Percentiles rank a stretch among this genome's conserved stretches.
These are phyloP conservation scores for Electrona antarctica DNA, from an alignment of 2,113 vertebrate species.

Conservation along the genomic window DNA sequence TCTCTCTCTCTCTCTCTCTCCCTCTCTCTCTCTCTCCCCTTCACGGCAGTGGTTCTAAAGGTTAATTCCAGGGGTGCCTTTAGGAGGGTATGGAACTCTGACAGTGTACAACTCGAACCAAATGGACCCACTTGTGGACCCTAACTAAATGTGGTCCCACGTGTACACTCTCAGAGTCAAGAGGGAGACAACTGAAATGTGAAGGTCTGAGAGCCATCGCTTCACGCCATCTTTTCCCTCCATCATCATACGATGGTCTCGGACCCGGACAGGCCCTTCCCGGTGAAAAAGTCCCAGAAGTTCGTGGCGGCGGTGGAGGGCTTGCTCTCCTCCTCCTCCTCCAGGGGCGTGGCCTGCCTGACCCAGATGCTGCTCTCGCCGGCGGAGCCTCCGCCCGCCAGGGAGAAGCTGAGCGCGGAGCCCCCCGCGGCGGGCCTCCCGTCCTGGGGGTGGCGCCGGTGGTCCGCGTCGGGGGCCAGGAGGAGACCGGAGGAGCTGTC, in stretches of 20 bases:
- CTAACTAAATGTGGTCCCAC: background rate
- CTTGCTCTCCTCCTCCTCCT: conserved; percentile 28
- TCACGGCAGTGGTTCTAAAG: too few species aligned
- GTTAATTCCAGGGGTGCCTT: too few species aligned
- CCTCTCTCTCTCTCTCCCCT: too few species aligned
- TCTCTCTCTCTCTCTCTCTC: too few species aligned
- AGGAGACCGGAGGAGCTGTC: conserved; percentile 31
- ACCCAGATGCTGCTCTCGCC: conserved; percentile 59
- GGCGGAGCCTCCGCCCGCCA: conserved; percentile 51
- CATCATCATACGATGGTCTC: conserved; percentile 80
- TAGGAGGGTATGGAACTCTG: too few species aligned
- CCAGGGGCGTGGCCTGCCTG: conserved; percentile 20
- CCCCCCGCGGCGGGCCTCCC: conserved; percentile 36
- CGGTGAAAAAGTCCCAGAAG: conserved; percentile 84
- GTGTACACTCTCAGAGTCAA: background rate
- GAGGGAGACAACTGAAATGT: too few species aligned
- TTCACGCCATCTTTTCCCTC: background rate
- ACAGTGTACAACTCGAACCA: background rate
- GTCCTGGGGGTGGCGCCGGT: conserved; percentile 14
- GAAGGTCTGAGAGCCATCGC: too few species aligned
- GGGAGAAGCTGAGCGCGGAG: conserved; percentile 32
- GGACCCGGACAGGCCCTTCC: conserved; percentile 72
- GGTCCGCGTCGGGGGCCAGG: background rate
- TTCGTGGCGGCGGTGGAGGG: conserved; percentile 49
- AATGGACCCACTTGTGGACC: background rate